phyloP scores from a whole-genome alignment of 2,113 vertebrate species.

The Trichechus manatus region DNA sequence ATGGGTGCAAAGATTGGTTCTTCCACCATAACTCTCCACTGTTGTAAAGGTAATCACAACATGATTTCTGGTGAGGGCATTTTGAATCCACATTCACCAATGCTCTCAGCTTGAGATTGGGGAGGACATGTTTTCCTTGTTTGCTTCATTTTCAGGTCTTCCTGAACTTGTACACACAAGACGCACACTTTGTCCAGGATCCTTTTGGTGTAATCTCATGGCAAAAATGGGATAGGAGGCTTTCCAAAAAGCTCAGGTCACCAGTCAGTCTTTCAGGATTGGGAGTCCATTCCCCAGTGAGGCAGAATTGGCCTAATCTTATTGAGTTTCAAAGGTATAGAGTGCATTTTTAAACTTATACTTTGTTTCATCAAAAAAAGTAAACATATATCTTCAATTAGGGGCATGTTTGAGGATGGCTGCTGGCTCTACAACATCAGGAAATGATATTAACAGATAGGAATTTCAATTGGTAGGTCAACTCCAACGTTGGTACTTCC shows the following conservation, averaged over 20 bases:
- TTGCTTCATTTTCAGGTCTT: constrained; percentile 43
- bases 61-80: constrained; percentile 4
- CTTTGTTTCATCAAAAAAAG: constrained; percentile 31
- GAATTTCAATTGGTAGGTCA: not conserved
- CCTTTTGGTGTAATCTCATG: not conserved
- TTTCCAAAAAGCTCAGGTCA: constrained; percentile 2
- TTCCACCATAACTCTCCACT: not conserved
- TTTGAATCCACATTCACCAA: not conserved
- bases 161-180: not conserved
- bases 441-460: not conserved
- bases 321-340: not conserved
- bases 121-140: not conserved
- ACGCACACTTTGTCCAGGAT: not conserved
- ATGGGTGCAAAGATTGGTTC: not conserved
- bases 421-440: not conserved
- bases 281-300: not conserved
- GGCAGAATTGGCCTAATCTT: not conserved
- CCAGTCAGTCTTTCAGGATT: not conserved
- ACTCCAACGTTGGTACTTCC: not conserved
- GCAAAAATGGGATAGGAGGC: not conserved
- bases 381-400: not conserved
- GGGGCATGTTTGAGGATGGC: not conserved
- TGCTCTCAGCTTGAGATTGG: not conserved
- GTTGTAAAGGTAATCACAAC: not conserved
- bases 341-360: not conserved